Evolutionary conservation across 1,140 invertebrate species (phyloP), one percentile per base, ranked within the genome.

Genomic region (Drosophila mojavensis): DNA sequence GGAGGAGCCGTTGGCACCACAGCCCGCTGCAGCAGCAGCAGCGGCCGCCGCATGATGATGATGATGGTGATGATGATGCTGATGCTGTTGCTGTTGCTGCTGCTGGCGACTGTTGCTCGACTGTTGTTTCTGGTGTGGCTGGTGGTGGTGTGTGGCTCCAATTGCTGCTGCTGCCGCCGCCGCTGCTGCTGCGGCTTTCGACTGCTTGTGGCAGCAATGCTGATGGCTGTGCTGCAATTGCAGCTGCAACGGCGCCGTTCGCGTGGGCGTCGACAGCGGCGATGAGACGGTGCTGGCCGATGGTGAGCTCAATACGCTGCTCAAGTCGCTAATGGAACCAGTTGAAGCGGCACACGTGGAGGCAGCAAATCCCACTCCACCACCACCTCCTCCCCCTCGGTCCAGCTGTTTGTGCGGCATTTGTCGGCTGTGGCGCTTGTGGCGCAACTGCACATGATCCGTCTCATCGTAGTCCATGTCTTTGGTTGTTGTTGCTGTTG

Each of bases 211-310:
- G 70, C 89, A 91, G 36, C 88, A 91, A 56, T 89, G 80, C 50
- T 50, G 56, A 67, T 69, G 75, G 62, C 61, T 62, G 54, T 74
- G 75, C 63, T 74, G 63, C 41, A 89, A 50, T 56, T 76, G 80
- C 66, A 83, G 78, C 61, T 84, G 68, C 33, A 77, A 64, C 55
- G 85, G 79, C 10, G 90, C 81, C 60, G 84, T 74, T 72, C 90
- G 75, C 60, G 90, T 91, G 56, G 90, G 90, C 71, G 90, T 91
- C 59, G 90, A 91, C 17, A 91, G 73, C 59, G 91, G 91, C 72
- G 91, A 91, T 50, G 88, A 92, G 9, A 91, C 74, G 13, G 91
- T 88, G 55, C 90, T 91, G 64, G 80, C 79, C 65, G 90, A 91
- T n/a, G 90, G 83, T 28, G 90, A 91, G 51, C 90, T 91, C 26